Percentiles rank a stretch among this genome's conserved stretches.
Evolutionary conservation across 2,113 vertebrate genomes (phyloP).

Genomic region (Embiotoca jacksoni): DNA sequence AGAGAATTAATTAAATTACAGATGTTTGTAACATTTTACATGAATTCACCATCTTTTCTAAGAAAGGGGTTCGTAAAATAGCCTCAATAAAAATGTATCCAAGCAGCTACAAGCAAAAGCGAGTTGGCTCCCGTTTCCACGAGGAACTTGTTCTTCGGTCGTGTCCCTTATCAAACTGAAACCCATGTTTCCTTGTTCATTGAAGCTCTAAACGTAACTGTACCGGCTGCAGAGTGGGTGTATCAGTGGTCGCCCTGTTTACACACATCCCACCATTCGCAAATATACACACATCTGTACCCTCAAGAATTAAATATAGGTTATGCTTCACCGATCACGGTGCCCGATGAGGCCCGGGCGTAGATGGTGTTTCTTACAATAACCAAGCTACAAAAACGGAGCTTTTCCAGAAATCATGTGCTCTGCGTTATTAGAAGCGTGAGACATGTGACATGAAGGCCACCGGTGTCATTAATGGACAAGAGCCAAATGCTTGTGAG

Average conservation of each 20-base stretch:
- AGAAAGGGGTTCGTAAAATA: no score
- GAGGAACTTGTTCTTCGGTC: conserved; percentile 19
- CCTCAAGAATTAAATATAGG: conserved; percentile 19
- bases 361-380: not conserved
- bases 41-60: no score
- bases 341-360: not conserved
- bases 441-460: not conserved
- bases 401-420: conserved; percentile 7
- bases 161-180: conserved; percentile 36
- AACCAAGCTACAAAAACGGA: not conserved
- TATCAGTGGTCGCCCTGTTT: conserved; percentile 1
- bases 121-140: conserved; percentile 17
- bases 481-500: not conserved
- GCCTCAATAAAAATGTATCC: not conserved
- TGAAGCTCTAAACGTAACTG: not conserved
- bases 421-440: not conserved
- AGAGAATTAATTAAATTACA: no score
- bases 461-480: not conserved
- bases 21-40: no score
- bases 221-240: conserved; percentile 9
- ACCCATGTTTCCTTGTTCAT: conserved; percentile 34
- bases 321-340: conserved; percentile 26
- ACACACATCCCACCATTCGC: conserved; percentile 10
- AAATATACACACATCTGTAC: conserved; percentile 11
- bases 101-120: conserved; percentile 3